Evolutionary conservation across 2,888 invertebrate genomes (phyloP).

Genomic region (Cryptocephalus moraei): DNA sequence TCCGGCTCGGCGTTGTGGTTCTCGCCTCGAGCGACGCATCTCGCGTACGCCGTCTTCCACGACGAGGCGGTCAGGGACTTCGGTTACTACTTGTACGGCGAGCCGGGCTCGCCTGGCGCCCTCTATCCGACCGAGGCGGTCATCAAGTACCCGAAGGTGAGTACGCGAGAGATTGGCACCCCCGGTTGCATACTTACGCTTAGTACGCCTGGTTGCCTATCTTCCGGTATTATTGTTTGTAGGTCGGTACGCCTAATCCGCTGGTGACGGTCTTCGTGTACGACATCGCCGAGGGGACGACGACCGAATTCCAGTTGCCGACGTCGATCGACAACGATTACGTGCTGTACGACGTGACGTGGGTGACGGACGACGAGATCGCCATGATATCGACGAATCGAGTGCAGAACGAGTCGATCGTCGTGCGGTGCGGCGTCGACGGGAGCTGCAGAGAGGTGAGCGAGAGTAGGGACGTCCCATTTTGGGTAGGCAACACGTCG

Average conservation of each 20-base stretch:
- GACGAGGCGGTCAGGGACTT: slow-evolving; percentile 60
- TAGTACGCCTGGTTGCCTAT: too few relatives aligned
- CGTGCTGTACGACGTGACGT: slow-evolving; percentile 59
- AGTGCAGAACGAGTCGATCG: slow-evolving; percentile 55
- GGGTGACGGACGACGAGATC: slow-evolving; percentile 59
- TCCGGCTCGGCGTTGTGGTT: slow-evolving; percentile 84
- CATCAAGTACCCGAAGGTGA: slow-evolving; percentile 71
- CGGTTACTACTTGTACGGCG: slow-evolving; percentile 56
- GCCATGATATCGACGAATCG: slow-evolving; percentile 76
- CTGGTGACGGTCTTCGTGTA: slow-evolving; percentile 55
- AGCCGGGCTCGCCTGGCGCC: slow-evolving; percentile 42
- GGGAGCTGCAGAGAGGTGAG: slow-evolving; percentile 17
- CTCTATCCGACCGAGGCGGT: slow-evolving; percentile 59
- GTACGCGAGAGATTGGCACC: too few relatives aligned
- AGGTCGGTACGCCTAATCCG: slow-evolving; percentile 68
- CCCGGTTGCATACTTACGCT: neutral
- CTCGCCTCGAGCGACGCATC: slow-evolving; percentile 62
- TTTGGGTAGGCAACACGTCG: too few relatives aligned
- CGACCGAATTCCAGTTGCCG: slow-evolving; percentile 13
- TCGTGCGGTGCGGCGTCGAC: slow-evolving; percentile 17
- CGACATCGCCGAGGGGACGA: slow-evolving; percentile 35
- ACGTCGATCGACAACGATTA: slow-evolving; percentile 48
- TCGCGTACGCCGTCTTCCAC: slow-evolving; percentile 78
- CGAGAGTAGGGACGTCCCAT: too few relatives aligned
- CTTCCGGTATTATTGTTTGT: slow-evolving; percentile 39